phyloP scores from a whole-genome alignment of 2,888 invertebrate species.

The Noctua janthina region DNA sequence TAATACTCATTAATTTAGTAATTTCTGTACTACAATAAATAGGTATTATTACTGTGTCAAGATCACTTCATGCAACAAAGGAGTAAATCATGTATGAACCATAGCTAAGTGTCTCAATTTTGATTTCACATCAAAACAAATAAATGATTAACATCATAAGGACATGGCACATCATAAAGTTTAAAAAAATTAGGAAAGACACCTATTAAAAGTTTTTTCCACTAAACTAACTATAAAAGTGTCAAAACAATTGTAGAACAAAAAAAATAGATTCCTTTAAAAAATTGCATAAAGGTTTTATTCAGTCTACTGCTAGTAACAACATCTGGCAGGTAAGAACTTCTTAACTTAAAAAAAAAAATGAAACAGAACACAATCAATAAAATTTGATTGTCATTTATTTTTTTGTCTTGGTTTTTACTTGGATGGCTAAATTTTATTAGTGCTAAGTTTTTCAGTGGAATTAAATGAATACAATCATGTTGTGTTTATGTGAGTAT shows the following conservation, averaged over 20 bases:
- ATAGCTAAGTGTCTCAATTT: neutral
- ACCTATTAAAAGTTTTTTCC: neutral
- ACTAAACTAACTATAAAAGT: neutral
- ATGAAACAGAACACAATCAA: conserved; percentile 9
- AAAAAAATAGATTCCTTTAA: neutral
- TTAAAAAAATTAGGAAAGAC: neutral
- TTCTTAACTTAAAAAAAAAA: neutral
- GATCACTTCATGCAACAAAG: neutral
- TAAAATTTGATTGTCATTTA: conserved; percentile 5
- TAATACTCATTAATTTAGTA: neutral
- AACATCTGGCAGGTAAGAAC: conserved; percentile 6
- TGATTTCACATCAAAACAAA: neutral
- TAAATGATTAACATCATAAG: neutral
- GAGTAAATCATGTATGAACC: neutral
- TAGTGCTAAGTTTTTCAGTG: neutral
- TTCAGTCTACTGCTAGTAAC: neutral
- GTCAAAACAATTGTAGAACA: neutral
- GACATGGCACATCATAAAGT: neutral
- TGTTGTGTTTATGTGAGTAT: neutral
- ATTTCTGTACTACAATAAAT: neutral
- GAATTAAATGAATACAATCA: neutral
- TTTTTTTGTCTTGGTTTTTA: conserved; percentile 7
- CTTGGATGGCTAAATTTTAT: neutral
- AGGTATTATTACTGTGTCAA: neutral
- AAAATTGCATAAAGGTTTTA: conserved; percentile 17